These are phyloP conservation scores for Trilocha varians DNA, from an alignment of 2,888 invertebrate genomes.

Conservation along the genomic window DNA sequence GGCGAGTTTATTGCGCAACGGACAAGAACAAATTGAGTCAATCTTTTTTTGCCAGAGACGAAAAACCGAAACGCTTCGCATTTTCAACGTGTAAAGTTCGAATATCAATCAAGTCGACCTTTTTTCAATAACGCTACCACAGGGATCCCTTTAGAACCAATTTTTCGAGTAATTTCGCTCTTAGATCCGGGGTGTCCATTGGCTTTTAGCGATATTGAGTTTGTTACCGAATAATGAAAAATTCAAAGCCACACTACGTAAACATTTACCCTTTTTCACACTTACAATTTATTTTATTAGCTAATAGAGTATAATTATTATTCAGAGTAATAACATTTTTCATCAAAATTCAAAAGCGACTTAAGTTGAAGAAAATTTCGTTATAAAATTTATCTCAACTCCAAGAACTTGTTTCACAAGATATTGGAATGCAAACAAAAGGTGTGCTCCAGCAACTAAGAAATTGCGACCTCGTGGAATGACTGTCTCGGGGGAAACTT, in stretches of 20 bases:
- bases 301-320: too few species aligned
- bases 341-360: too few species aligned
- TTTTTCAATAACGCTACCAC: constrained; percentile 67
- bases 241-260: not conserved
- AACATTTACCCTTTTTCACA: too few species aligned
- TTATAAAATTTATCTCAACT: too few species aligned
- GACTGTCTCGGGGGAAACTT: too few species aligned
- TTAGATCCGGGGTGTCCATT: constrained; percentile 40
- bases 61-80: constrained; percentile 61
- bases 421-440: too few species aligned
- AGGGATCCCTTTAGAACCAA: constrained; percentile 45
- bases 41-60: constrained; percentile 63
- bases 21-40: constrained; percentile 71
- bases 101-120: constrained; percentile 68
- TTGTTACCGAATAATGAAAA: constrained; percentile 1
- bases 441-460: too few species aligned
- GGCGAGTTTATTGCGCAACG: constrained; percentile 62
- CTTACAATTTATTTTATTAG: too few species aligned
- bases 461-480: too few species aligned
- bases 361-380: too few species aligned
- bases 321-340: too few species aligned
- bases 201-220: constrained; percentile 19
- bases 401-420: too few species aligned
- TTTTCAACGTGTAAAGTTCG: constrained; percentile 68
- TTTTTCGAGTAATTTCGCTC: constrained; percentile 61